Base-by-base conservation (phyloP, 1,140 invertebrate genomes). In the Diabrotica undecimpunctata region DNA sequence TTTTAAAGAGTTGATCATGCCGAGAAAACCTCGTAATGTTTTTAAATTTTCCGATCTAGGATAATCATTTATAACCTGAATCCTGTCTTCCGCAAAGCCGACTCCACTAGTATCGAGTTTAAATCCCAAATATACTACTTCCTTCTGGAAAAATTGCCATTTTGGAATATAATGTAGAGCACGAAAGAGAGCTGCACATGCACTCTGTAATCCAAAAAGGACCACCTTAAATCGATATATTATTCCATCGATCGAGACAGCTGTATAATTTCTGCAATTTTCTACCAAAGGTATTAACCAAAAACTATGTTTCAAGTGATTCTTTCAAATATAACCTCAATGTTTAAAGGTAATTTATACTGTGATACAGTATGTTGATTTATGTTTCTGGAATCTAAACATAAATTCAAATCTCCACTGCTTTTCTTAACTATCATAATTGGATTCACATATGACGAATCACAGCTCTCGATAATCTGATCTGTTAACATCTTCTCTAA, bases 281-380 rank as follows among this genome's bases (percentile, higher is more conserved):
- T 58, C 56, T 37, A 11, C 25, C 35, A 58, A 58, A 37, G 37
- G 56, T 57, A 57, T 57, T n/a, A 57, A 37, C 55, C 37, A 57
- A 37, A 57, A 58, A 58, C 56, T 58, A 58, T 58, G 56, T n/a
- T 58, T 58, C 56, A 58, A 58, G 56, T 58, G 56, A 58, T 58
- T 58, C 12, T 58, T 25, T 25, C 56, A 58, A 58, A 58, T 37
- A 58, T 58, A 58, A 9, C 38, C 38, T 58, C 37, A 37, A 39
- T 58, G 38, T 58, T 37, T 10, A 58, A 37, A 11, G 56, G 56
- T 11, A 8, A 8, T 58, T 58, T 25, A 58, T 58, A 58, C 10
- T 58, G 55, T 0, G 55, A 36, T 35, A 57, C 12, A 6, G 55
- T 57, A 38, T 36, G 25, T 57, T 57, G 10, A 37, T 57, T 57